A percentile compares a stretch with the other conserved stretches of the same genome.
Evolutionary conservation across 1,140 invertebrate genomes (phyloP).

Genomic region (Drosophila aff.): DNA sequence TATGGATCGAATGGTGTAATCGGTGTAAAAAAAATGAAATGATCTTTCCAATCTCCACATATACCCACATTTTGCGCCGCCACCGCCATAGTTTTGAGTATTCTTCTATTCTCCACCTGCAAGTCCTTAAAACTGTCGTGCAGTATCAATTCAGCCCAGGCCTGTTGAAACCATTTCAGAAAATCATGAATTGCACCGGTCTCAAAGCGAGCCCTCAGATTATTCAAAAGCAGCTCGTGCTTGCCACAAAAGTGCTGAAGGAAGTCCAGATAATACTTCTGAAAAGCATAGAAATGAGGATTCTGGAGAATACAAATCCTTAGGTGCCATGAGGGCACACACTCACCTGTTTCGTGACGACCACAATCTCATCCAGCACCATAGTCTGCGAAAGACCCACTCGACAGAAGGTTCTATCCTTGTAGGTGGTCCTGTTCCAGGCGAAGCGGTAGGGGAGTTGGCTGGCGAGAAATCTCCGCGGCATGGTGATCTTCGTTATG

Average conservation of each 20-base stretch:
- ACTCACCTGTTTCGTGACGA: conserved; percentile 61
- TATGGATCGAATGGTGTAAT: not conserved
- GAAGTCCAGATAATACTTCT: conserved; percentile 55
- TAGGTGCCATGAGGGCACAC: not conserved
- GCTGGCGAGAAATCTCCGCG: conserved; percentile 55
- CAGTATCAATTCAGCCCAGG: conserved; percentile 73
- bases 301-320: not conserved
- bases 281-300: not conserved
- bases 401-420: conserved; percentile 62
- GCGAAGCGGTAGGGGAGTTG: not conserved
- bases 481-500: conserved; percentile 68
- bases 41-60: fast-evolving
- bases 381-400: conserved; percentile 43
- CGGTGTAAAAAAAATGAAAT: not conserved
- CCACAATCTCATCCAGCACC: conserved; percentile 73
- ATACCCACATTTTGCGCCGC: conserved; percentile 19
- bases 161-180: conserved; percentile 60
- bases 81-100: conserved; percentile 31
- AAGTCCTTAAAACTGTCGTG: conserved; percentile 57
- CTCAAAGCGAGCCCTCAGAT: conserved; percentile 40
- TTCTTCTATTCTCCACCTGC: conserved; percentile 41
- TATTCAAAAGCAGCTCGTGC: conserved; percentile 69
- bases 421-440: conserved; percentile 50
- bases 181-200: conserved; percentile 39
- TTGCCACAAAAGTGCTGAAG: conserved; percentile 68